Percentiles rank a stretch among this genome's conserved stretches.
phyloP scores from a whole-genome alignment of 2,113 vertebrate genomes.

The Piprites chloris region DNA sequence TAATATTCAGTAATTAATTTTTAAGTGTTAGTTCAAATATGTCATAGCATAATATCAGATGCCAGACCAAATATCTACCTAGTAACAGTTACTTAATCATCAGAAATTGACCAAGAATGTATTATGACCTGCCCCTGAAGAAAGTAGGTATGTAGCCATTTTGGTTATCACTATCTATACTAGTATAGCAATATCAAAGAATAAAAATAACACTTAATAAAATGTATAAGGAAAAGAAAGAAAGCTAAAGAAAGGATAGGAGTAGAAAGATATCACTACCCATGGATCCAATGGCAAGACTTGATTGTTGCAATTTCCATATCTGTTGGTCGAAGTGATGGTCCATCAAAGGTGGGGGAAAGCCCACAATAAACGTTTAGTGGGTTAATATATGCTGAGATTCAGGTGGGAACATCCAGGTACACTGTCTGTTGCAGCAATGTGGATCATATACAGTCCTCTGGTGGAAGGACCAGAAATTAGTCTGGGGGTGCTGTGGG shows the following conservation, averaged over 20 bases:
- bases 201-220: not conserved
- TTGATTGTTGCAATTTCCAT: not conserved
- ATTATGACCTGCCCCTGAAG: not conserved
- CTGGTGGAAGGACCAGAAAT: not conserved
- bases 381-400: not conserved
- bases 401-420: not conserved
- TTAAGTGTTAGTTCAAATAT: not conserved
- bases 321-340: fast-evolving
- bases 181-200: not conserved
- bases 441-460: no score
- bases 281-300: fast-evolving
- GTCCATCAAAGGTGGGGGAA: not conserved
- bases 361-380: fast-evolving
- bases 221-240: not conserved
- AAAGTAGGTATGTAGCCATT: not conserved
- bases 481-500: no score
- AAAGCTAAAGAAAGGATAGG: not conserved
- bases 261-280: not conserved
- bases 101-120: not conserved
- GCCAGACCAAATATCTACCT: not conserved
- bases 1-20: not conserved
- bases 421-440: no score
- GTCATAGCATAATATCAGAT: not conserved
- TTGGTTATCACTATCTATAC: not conserved
- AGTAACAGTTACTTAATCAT: not conserved